Percentiles rank a stretch among this genome's conserved stretches.
phyloP scores from a whole-genome alignment of 2,113 vertebrate genomes.

The Natator depressus region DNA sequence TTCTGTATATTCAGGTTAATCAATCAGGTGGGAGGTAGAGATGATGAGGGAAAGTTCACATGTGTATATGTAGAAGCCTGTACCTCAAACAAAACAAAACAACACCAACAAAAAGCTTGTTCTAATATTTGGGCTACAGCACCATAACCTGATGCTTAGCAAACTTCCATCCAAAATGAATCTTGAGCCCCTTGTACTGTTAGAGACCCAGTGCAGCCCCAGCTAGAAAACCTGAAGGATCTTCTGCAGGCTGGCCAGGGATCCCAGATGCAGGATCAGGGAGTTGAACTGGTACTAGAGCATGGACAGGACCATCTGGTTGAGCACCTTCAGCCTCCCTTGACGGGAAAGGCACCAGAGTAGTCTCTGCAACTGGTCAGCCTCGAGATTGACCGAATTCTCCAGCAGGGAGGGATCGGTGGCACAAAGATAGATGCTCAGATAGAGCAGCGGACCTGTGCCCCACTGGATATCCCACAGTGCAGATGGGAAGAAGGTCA shows the following conservation, averaged over 20 bases:
- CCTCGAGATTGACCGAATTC: too few relatives aligned
- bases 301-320: not conserved
- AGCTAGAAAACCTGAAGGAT: not conserved
- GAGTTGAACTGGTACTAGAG: not conserved
- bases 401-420: too few relatives aligned
- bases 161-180: not conserved
- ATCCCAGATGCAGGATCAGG: not conserved
- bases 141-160: not conserved
- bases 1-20: not conserved
- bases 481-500: too few relatives aligned
- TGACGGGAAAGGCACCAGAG: not conserved
- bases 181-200: not conserved
- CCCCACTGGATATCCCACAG: too few relatives aligned
- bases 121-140: not conserved
- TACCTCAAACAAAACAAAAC: not conserved
- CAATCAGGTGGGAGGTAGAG: not conserved
- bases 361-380: not conserved
- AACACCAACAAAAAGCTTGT: not conserved
- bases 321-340: not conserved
- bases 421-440: too few relatives aligned
- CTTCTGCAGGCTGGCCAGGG: not conserved
- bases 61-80: not conserved
- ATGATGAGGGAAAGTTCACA: not conserved
- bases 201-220: not conserved
- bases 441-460: too few relatives aligned